Conservation (phyloP, 1,140 invertebrate genomes). For the Aphelinus atriplicis region DNA sequence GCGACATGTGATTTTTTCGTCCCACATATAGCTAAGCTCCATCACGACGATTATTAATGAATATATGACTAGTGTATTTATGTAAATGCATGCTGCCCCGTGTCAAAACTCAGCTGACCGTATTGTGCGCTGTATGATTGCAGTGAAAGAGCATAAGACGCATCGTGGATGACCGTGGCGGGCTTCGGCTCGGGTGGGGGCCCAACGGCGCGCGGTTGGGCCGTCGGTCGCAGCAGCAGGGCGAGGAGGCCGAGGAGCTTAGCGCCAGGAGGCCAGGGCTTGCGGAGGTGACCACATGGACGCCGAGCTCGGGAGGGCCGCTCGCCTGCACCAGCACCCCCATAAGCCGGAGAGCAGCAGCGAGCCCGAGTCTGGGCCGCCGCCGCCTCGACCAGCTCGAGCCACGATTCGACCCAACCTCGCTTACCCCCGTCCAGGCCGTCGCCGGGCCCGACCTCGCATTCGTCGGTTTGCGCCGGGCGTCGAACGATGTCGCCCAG, state of each 20-base stretch:
- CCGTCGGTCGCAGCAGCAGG: background rate
- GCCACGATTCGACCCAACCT: background rate
- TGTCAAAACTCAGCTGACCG: no score
- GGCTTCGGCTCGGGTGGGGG: slow-evolving; percentile 11
- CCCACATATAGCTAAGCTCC: no score
- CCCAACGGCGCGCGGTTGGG: slow-evolving; percentile 1
- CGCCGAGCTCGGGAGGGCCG: slow-evolving; percentile 26
- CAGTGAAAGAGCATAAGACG: slow-evolving; percentile 17
- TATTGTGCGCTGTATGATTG: background rate
- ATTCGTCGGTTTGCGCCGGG: background rate
- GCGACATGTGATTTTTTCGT: no score
- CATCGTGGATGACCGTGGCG: slow-evolving; percentile 32
- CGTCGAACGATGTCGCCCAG: slow-evolving; percentile 45
- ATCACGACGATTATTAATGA: no score
- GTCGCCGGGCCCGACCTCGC: background rate
- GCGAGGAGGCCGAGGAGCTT: background rate
- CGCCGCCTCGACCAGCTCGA: background rate
- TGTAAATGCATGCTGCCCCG: no score
- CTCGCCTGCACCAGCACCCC: background rate
- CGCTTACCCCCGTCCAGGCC: slow-evolving; percentile 1
- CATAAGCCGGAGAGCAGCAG: background rate
- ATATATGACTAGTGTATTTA: no score
- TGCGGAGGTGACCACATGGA: slow-evolving; percentile 40
- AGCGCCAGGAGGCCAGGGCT: background rate
- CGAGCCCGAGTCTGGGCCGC: background rate